Conservation (phyloP, 2,888 invertebrate genomes). For the Calephelis perditalis region DNA sequence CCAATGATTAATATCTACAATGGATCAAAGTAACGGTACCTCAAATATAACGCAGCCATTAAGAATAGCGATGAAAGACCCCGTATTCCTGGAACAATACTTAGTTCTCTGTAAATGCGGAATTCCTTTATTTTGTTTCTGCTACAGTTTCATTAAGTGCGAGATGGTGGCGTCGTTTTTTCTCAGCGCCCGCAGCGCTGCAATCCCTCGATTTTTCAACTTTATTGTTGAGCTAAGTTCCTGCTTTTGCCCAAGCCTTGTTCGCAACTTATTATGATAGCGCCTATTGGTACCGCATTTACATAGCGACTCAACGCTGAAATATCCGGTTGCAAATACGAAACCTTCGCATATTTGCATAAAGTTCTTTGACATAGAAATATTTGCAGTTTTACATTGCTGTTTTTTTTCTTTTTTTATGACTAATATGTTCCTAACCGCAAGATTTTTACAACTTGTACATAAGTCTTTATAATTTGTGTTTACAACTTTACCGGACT, state of each 20-base stretch:
- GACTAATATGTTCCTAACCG: too few species aligned
- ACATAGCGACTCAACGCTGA: constrained; percentile 3
- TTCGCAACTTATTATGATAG: constrained; percentile 51
- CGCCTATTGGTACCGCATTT: constrained; percentile 36
- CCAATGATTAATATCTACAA: constrained; percentile 10
- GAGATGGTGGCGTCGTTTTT: constrained; percentile 68
- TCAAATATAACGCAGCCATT: constrained; percentile 44
- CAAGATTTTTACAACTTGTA: too few species aligned
- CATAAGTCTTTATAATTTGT: too few species aligned
- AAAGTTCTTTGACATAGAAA: not conserved
- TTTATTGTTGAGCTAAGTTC: constrained; percentile 65
- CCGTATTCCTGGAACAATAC: constrained; percentile 57
- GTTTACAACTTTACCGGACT: too few species aligned
- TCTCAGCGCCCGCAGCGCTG: constrained; percentile 55
- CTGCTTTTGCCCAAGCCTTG: constrained; percentile 43
- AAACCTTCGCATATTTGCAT: not conserved
- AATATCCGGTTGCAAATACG: constrained; percentile 5
- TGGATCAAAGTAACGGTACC: constrained; percentile 4
- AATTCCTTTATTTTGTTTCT: constrained; percentile 68
- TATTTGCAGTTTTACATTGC: too few species aligned
- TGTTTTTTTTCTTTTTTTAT: too few species aligned
- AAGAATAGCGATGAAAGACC: constrained; percentile 47
- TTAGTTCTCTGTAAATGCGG: constrained; percentile 59
- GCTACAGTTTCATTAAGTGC: constrained; percentile 76
- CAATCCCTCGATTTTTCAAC: constrained; percentile 72